Evolutionary conservation across 1,140 invertebrate species (phyloP), one percentile per base, ranked within the genome.

Genomic region (Hestina assimilis): DNA sequence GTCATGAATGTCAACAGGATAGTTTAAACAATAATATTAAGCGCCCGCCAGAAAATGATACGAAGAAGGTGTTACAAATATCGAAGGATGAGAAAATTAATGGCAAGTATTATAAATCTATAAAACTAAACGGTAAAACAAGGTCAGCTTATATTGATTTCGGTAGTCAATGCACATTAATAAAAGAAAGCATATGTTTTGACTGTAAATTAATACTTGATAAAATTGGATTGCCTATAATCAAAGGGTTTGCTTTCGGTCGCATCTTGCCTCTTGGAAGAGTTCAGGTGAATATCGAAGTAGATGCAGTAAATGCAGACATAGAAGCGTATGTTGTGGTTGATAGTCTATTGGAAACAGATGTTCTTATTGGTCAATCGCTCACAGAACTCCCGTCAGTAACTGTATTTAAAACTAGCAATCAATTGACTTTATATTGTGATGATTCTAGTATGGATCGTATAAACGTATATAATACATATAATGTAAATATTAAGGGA

Each of bases 61-160:
- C n/a, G n/a, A n/a, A n/a, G n/a, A n/a, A n/a, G n/a, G n/a, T n/a
- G n/a, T n/a, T n/a, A n/a, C n/a, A n/a, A n/a, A n/a, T n/a, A n/a
- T n/a, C n/a, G n/a, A n/a, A n/a, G n/a, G n/a, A n/a, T n/a, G n/a
- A n/a, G n/a, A n/a, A n/a, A n/a, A n/a, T n/a, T n/a, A n/a, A n/a
- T 26, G 24, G 8, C 31, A 57, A 57, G 12, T 57, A 48, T 24
- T 57, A 31, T 19, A 57, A 57, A 48, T n/a, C n/a, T n/a, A n/a
- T n/a, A n/a, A n/a, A n/a, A n/a, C n/a, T n/a, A n/a, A n/a, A n/a
- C n/a, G n/a, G n/a, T n/a, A n/a, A n/a, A n/a, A n/a, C n/a, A n/a
- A n/a, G n/a, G n/a, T n/a, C n/a, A n/a, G n/a, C n/a, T n/a, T n/a
- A n/a, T n/a, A n/a, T n/a, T n/a, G n/a, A n/a, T n/a, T n/a, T n/a